A percentile compares a stretch with the other conserved stretches of the same genome.
phyloP scores from a whole-genome alignment of 2,797 vertebrate species.

The Echiichthys vipera region DNA sequence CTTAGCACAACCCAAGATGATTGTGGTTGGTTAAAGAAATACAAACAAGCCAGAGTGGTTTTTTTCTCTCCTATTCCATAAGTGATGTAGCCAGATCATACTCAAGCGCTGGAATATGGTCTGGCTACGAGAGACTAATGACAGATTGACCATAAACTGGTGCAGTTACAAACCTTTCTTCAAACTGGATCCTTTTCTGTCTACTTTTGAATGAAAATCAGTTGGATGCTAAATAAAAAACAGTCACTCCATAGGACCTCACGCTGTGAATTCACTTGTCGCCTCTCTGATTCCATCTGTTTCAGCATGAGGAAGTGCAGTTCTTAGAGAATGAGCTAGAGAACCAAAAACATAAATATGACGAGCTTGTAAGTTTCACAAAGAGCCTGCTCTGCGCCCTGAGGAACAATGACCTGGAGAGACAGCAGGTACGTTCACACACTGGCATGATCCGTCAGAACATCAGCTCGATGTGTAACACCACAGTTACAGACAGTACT shows the following conservation, averaged over 20 bases:
- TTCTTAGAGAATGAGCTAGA: constrained; percentile 95
- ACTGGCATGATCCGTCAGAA: neutral
- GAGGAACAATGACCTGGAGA: constrained; percentile 91
- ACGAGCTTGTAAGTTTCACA: constrained; percentile 92
- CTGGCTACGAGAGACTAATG: too few species aligned
- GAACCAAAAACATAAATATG: constrained; percentile 95
- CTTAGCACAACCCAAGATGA: too few species aligned
- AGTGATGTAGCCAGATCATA: too few species aligned
- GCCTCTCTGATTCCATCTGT: constrained; percentile 26
- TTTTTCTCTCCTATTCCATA: too few species aligned
- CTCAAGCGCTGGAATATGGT: too few species aligned
- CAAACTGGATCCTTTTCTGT: constrained; percentile 1
- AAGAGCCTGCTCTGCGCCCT: constrained; percentile 92
- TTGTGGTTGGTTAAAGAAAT: too few species aligned
- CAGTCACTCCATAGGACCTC: neutral
- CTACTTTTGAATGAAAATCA: neutral
- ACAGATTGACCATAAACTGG: constrained; percentile 9
- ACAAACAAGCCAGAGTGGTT: too few species aligned
- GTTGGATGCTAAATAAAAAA: neutral
- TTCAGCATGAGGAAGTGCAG: constrained; percentile 95
- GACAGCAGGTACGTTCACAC: constrained; percentile 89
- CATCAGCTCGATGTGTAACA: neutral
- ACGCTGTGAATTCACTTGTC: constrained; percentile 3
- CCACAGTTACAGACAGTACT: neutral
- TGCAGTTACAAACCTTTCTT: constrained; percentile 18